Base-by-base conservation (phyloP, 2,113 vertebrate genomes). In the Haplochromis burtoni region DNA sequence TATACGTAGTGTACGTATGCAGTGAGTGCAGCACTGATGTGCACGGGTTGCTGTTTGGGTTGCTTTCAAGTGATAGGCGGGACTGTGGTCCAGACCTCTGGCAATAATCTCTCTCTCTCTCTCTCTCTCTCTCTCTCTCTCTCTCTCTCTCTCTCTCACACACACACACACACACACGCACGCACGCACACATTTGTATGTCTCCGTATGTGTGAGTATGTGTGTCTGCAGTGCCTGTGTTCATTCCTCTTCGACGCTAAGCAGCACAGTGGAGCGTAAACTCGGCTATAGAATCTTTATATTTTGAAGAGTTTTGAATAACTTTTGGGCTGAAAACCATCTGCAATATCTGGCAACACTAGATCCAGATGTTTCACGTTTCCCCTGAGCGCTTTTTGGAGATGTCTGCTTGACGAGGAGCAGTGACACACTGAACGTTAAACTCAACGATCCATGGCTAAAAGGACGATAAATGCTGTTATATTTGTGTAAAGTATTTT, bases 361-460 rank as follows among this genome's bases (percentile, higher is more conserved):
- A 7, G 91, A 88, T 96, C 95, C 96, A 96, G 96, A 96, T 96
- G 96, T 96, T 96, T 91, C 83, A 90, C 90, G 95, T 94, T 93
- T 90, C 86, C 86, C 59, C 40, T 73, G 88, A 87, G 91, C 10
- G 90, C 85, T 87, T 87, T 87, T 79, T 86, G 91, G 79, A 80
- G 73, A 83, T 4, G 11, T 85, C 82, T 51, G 40, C 86, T 85
- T 29, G 8, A 31, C 54, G 47, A 76, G 82, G 80, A 73, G 68
- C 26, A 24, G 82, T 42, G 53, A 42, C 12, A 71, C 38, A 76
- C 21, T 66, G 3, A 80, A 19, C 31, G 16, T 29, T 47, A n/a
- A 33, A n/a, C 8, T 80, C 68, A 78, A 29, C 86, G 57, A 63
- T 6, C 45, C 73, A 24, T 49, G n/a, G 5, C 80, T 81, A 10